Evolutionary conservation across 2,888 invertebrate species (phyloP), one percentile per base, ranked within the genome.

Genomic region (Nymphalis urticae): DNA sequence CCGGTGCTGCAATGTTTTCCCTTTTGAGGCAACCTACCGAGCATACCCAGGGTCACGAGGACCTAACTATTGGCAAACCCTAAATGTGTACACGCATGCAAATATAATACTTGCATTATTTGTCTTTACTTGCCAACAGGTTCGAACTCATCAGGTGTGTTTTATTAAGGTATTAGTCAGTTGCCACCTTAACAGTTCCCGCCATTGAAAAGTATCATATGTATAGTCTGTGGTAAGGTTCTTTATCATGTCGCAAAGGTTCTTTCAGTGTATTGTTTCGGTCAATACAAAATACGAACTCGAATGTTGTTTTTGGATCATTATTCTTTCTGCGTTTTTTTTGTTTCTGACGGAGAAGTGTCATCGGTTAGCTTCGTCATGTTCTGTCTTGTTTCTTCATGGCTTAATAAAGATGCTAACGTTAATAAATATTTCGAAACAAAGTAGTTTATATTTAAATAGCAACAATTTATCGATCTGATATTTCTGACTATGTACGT

Each of bases 161-260:
- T 1, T 42, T 42, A 42, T 42, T 42, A 42, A 42, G 13, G 3
- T 42, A 42, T 42, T 10, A 54, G 54, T 54, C 24, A 27, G 54
- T 17, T 24, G 24, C 54, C 24, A 54, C 27, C 54, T 54, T 54
- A 27, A 54, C 16, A 54, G 16, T 32, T 36, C 8, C 56, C 32
- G 64, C 32, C 27, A 50, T 64, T 60, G 78, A 77, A 77, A 75
- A 68, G 71, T 71, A 70, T 77, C 74, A 66, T 79, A 75, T 75
- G 24, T 21, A 72, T 79, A 75, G 76, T 80, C 77, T 79, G 69
- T 75, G 76, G 74, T 75, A 75, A 75, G 77, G 78, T 78, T 77
- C 75, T 76, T 74, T 77, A 74, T 75, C 54, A 59, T 51, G 36
- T 64, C 68, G 60, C 59, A n/a, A 42, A 62, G 58, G 62, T 64